Evolutionary conservation across 2,888 invertebrate genomes (phyloP).

Genomic region (Antitype chi): DNA sequence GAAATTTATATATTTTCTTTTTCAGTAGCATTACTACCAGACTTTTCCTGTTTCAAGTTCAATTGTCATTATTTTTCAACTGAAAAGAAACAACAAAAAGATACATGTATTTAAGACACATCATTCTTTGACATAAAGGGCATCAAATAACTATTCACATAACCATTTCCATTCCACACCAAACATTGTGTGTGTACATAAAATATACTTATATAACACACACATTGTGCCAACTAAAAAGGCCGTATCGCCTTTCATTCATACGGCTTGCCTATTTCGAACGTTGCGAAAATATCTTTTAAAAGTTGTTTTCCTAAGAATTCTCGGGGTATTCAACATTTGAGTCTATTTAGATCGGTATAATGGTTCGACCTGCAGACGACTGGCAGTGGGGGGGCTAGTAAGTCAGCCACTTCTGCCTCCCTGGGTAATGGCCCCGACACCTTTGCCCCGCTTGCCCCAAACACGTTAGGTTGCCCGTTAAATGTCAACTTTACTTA

Average conservation of each 20-base stretch:
- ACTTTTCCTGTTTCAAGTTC: not conserved
- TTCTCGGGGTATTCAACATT: constrained; percentile 70
- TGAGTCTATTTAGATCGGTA: constrained; percentile 75
- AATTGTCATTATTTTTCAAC: not conserved
- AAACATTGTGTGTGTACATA: constrained; percentile 30
- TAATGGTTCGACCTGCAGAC: constrained; percentile 84
- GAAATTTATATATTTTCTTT: not conserved
- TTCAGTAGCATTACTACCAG: not conserved
- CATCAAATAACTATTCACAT: constrained; percentile 36
- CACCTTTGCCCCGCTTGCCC: constrained; percentile 77
- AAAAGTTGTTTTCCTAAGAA: constrained; percentile 72
- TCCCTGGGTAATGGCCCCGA: constrained; percentile 79
- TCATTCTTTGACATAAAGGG: not conserved
- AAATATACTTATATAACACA: not conserved
- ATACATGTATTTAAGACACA: not conserved
- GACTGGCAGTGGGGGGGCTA: constrained; percentile 66
- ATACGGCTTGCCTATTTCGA: constrained; percentile 57
- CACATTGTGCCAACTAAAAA: constrained; percentile 36
- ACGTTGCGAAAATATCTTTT: constrained; percentile 63
- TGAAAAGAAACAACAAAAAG: not conserved
- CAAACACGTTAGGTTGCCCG: constrained; percentile 72
- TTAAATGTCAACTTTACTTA: constrained; percentile 77
- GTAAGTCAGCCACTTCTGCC: constrained; percentile 75
- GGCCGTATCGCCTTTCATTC: constrained; percentile 37
- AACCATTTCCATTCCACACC: constrained; percentile 24